Evolutionary conservation across 1,140 invertebrate species (phyloP), one percentile per base, ranked within the genome.

Genomic region (Anoplophora glabripennis): DNA sequence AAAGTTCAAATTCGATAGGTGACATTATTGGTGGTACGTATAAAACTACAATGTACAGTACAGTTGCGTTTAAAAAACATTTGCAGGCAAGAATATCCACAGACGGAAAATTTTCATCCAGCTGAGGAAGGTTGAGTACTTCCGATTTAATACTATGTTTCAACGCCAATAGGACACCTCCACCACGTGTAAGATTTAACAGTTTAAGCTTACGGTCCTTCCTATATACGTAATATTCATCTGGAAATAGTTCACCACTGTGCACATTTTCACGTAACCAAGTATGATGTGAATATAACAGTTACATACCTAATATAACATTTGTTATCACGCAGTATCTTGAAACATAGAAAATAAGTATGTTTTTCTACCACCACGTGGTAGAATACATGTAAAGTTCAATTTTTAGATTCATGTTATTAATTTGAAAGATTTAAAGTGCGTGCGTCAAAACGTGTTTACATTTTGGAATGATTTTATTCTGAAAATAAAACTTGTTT

Each of bases 191-290:
- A 10, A 48, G 46, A 28, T 48, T 48, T 1, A 48, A 48, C 14
- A 17, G 46, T 7, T 48, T 48, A 0, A 48, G 8, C 46, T 21
- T 47, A 47, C 45, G 45, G 34, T 47, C 45, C 18, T 47, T 47
- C 34, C 45, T 47, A 10, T 47, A 47, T 10, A 34, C 45, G 10
- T 34, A 17, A 47, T 47, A 48, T 28, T 17, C 34, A 8, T 10
- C 8, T 2, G 46, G 17, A 11, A 48, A 48, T 28, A 28, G 46
- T 48, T 34, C 46, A 0, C 28, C n/a, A n/a, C n/a, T n/a, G n/a
- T n/a, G n/a, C n/a, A n/a, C n/a, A n/a, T n/a, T n/a, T n/a, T n/a
- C n/a, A n/a, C n/a, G n/a, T n/a, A n/a, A n/a, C n/a, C n/a, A n/a
- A n/a, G n/a, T n/a, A n/a, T n/a, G n/a, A n/a, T n/a, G n/a, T n/a